Percentiles rank a stretch among this genome's conserved stretches.
phyloP scores from a whole-genome alignment of 2,113 vertebrate genomes.

The Ochotona princeps region DNA sequence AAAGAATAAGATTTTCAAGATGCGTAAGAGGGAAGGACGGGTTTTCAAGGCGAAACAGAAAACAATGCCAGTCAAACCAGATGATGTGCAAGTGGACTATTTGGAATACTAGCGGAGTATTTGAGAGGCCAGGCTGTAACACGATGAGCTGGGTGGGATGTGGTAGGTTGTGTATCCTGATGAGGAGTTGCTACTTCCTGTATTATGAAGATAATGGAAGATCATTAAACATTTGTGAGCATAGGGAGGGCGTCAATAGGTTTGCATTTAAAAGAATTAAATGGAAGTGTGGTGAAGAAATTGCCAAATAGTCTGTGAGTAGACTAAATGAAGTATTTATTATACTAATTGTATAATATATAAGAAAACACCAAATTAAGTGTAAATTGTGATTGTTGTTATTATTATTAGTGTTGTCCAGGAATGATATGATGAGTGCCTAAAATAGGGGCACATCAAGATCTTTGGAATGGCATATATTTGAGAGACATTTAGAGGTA shows the following conservation, averaged over 20 bases:
- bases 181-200: background rate
- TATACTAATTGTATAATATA: conserved; percentile 58
- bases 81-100: background rate
- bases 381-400: conserved; percentile 3
- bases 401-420: background rate
- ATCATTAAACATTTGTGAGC: conserved; percentile 21
- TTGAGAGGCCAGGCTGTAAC: background rate
- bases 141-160: background rate
- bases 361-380: conserved; percentile 6
- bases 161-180: background rate
- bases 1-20: background rate
- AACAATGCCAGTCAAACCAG: background rate
- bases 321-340: conserved; percentile 60
- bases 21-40: background rate
- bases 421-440: background rate
- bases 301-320: conserved; percentile 27
- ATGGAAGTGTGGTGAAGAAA: conserved; percentile 47
- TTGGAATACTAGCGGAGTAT: background rate
- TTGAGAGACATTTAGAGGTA: background rate
- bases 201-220: background rate
- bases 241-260: conserved; percentile 37
- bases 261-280: conserved; percentile 58
- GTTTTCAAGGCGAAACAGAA: conserved; percentile 19
- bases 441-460: background rate
- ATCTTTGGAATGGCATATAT: background rate